Conservation (phyloP, 2,113 vertebrate species). For the Leptobrachium leishanense region DNA sequence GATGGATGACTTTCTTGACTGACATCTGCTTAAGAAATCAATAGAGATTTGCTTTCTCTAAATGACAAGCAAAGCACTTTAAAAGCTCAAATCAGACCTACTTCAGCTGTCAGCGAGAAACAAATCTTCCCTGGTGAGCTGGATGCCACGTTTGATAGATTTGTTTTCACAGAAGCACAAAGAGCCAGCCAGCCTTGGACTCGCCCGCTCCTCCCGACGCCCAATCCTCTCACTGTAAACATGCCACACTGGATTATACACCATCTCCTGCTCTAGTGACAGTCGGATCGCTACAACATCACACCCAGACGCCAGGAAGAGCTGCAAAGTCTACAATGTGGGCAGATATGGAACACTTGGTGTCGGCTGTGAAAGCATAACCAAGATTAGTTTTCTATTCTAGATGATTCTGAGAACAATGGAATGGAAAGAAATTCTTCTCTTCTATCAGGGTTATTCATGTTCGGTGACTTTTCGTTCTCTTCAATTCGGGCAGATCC, state of each 20-base stretch:
- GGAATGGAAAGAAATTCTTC: no score
- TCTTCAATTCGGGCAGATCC: no score
- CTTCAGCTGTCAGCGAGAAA: slow-evolving; percentile 37
- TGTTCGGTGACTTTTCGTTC: no score
- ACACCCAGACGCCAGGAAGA: background rate
- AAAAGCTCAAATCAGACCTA: slow-evolving; percentile 26
- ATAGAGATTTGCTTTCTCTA: slow-evolving; percentile 40
- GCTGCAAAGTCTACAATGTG: background rate
- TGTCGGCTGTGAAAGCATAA: no score
- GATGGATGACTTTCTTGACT: slow-evolving; percentile 26
- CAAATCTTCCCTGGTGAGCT: background rate
- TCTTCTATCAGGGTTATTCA: no score
- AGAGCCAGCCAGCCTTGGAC: slow-evolving; percentile 3
- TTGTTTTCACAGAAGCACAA: background rate
- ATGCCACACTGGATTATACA: slow-evolving; percentile 1
- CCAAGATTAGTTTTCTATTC: no score
- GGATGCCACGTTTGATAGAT: background rate
- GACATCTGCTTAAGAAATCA: slow-evolving; percentile 45
- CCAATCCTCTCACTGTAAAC: background rate
- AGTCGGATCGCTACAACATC: background rate
- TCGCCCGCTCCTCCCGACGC: background rate
- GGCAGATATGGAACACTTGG: no score
- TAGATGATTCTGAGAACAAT: no score
- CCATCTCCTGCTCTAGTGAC: background rate
- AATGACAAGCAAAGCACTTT: slow-evolving; percentile 41